These are phyloP conservation scores for Pseudomyrmex concolor DNA, from an alignment of 1,140 invertebrate genomes.

Conservation along the genomic window DNA sequence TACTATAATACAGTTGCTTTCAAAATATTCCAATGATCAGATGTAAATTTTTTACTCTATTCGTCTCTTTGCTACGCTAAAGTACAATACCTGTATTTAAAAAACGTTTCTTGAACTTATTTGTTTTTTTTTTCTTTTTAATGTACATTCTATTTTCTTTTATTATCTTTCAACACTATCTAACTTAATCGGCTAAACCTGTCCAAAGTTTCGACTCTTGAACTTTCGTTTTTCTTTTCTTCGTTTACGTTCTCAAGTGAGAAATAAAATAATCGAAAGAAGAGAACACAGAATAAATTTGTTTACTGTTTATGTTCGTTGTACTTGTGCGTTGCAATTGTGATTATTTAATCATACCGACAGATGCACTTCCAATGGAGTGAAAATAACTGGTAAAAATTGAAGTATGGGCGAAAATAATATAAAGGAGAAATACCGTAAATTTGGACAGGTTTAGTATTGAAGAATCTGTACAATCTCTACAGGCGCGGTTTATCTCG, in stretches of 20 bases:
- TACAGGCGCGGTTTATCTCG: too few species aligned
- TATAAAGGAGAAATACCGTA: neutral
- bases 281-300: neutral
- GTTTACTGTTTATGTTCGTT: slow-evolving; percentile 20
- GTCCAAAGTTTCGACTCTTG: slow-evolving; percentile 25
- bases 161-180: slow-evolving; percentile 4
- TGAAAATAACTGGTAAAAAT: neutral
- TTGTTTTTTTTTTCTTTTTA: neutral
- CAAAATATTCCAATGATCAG: slow-evolving; percentile 45
- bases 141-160: slow-evolving; percentile 14
- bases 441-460: slow-evolving; percentile 28
- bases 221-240: neutral
- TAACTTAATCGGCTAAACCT: slow-evolving; percentile 1
- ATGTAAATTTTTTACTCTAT: slow-evolving; percentile 29
- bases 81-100: slow-evolving; percentile 14
- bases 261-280: neutral
- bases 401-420: neutral
- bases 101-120: slow-evolving; percentile 17
- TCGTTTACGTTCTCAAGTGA: neutral
- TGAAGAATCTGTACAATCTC: neutral
- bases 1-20: slow-evolving; percentile 23
- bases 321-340: slow-evolving; percentile 27
- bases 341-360: neutral
- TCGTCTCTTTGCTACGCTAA: slow-evolving; percentile 46
- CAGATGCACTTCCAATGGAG: too few species aligned